Conservation (phyloP, 2,113 vertebrate species). For the Nannobrachium achirus region DNA sequence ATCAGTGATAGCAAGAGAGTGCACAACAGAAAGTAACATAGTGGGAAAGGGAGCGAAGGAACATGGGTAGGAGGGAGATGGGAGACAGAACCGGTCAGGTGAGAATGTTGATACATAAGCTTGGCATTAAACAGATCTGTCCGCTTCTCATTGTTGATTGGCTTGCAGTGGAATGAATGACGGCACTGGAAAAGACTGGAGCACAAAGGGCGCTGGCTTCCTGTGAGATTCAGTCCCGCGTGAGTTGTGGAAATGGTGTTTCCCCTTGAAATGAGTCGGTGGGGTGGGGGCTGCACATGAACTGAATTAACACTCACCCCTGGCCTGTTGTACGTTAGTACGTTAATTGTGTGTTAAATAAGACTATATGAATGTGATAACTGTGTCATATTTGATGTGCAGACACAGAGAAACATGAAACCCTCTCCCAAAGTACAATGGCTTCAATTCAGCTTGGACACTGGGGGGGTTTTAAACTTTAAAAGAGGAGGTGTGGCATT, state of each 20-base stretch:
- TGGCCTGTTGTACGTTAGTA: no score
- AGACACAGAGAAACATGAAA: no score
- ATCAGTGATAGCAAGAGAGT: not conserved
- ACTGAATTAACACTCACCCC: not conserved
- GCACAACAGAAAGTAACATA: no score
- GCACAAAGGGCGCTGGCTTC: not conserved
- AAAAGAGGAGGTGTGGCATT: constrained; percentile 12
- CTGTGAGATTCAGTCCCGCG: not conserved
- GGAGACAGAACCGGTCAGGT: constrained; percentile 40
- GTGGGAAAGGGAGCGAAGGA: not conserved
- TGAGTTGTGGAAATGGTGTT: not conserved
- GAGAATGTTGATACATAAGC: constrained; percentile 47
- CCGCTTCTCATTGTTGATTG: not conserved
- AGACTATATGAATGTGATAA: no score
- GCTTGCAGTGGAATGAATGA: not conserved
- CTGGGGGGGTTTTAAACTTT: constrained; percentile 27
- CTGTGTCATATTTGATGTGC: no score
- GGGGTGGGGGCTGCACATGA: not conserved
- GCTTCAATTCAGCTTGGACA: not conserved
- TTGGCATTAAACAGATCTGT: constrained; percentile 32
- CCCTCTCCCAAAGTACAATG: constrained; percentile 10
- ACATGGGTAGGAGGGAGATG: not conserved
- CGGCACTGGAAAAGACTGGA: not conserved
- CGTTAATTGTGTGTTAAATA: no score
- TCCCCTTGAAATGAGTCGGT: not conserved